These are phyloP conservation scores for Keiferia lycopersicella DNA, from an alignment of 2,888 invertebrate species.

Conservation along the genomic window DNA sequence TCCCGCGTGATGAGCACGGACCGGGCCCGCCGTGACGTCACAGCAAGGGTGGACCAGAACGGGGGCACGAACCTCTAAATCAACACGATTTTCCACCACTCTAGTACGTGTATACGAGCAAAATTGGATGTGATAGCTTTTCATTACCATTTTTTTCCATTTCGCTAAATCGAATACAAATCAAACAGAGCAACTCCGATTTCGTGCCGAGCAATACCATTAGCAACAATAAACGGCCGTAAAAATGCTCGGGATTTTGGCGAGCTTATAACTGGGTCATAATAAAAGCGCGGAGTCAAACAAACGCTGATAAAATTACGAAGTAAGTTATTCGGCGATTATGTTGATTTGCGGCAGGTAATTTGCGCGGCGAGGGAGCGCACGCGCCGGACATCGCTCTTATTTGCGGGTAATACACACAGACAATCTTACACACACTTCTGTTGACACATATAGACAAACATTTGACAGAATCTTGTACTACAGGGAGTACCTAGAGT, in stretches of 20 bases:
- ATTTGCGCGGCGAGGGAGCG: constrained; percentile 17
- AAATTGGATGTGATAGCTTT: constrained; percentile 17
- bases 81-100: constrained; percentile 4
- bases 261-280: constrained; percentile 16
- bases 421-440: no score
- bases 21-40: neutral
- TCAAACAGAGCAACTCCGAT: constrained; percentile 22
- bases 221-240: constrained; percentile 25
- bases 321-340: constrained; percentile 30
- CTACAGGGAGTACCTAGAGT: no score
- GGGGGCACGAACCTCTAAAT: neutral
- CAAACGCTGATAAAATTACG: constrained; percentile 23
- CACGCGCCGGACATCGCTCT: neutral
- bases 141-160: constrained; percentile 25
- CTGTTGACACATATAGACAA: no score
- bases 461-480: no score
- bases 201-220: constrained; percentile 24
- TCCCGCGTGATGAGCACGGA: neutral
- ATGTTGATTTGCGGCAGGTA: constrained; percentile 29
- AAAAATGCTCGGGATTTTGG: constrained; percentile 17
- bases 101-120: neutral
- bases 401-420: no score
- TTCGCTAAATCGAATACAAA: constrained; percentile 24
- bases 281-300: constrained; percentile 20
- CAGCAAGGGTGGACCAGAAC: neutral